A percentile compares a stretch with the other conserved stretches of the same genome.
Evolutionary conservation across 2,888 invertebrate genomes (phyloP).

Genomic region (Apamea epomidion): DNA sequence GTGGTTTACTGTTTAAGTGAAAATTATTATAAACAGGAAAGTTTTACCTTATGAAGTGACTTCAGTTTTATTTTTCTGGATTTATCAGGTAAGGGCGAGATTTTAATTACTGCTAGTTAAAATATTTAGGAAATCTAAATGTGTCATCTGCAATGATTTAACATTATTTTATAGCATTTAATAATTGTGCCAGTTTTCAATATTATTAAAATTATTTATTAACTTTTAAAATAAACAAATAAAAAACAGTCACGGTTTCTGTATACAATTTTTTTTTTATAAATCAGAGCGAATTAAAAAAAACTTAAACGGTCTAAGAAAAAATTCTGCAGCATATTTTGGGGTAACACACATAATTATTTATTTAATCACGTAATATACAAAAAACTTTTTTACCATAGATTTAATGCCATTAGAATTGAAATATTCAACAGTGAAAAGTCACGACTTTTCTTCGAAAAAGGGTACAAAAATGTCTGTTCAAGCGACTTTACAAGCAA

Average conservation of each 20-base stretch:
- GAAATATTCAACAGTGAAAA: not conserved
- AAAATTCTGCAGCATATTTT: not conserved
- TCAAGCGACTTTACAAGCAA: conserved; percentile 11
- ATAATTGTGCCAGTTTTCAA: not conserved
- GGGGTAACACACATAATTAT: not conserved
- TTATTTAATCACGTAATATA: not conserved
- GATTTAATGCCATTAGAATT: not conserved
- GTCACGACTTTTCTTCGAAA: not conserved
- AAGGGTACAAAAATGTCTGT: not conserved
- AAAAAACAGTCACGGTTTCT: not conserved
- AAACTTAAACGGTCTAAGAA: not conserved
- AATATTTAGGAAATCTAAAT: not conserved
- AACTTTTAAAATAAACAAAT: too few relatives aligned
- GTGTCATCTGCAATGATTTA: not conserved
- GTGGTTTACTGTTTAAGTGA: conserved; percentile 66
- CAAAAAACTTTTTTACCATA: not conserved
- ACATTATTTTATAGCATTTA: not conserved
- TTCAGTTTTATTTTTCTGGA: conserved; percentile 55
- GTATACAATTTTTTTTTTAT: too few relatives aligned
- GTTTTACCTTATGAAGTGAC: conserved; percentile 55
- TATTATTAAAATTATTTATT: not conserved
- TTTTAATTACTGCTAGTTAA: not conserved
- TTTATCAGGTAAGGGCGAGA: conserved; percentile 64
- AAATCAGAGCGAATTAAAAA: not conserved
- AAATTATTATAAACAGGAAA: conserved; percentile 62